Conservation (phyloP, 2,113 vertebrate genomes). For the human (Homo sapiens) region DNA sequence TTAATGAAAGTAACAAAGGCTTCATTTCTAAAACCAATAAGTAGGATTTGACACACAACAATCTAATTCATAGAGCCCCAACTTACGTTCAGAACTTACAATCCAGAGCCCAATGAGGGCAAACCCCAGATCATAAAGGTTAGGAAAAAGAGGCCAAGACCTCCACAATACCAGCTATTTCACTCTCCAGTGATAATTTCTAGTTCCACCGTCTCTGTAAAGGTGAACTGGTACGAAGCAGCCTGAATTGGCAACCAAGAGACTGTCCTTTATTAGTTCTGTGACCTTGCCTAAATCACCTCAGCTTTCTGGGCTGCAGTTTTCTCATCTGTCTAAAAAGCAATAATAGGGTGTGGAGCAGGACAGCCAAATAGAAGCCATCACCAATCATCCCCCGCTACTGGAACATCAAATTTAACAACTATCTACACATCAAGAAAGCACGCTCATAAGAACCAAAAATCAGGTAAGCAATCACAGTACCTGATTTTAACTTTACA, state of each 20-base stretch:
- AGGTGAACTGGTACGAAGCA: neutral
- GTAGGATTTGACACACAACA: neutral
- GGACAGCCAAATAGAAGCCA: too few relatives aligned
- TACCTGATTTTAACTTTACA: too few relatives aligned
- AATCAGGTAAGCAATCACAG: too few relatives aligned
- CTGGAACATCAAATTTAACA: too few relatives aligned
- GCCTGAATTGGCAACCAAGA: neutral
- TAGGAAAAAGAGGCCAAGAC: neutral
- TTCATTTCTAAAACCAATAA: slow-evolving; percentile 10
- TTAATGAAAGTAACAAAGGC: neutral
- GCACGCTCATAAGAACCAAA: too few relatives aligned
- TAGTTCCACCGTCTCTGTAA: neutral
- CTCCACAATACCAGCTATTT: neutral
- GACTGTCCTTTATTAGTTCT: neutral
- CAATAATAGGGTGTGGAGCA: neutral
- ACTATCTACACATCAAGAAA: too few relatives aligned
- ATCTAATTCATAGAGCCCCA: neutral
- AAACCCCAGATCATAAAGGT: neutral
- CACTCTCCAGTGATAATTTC: neutral
- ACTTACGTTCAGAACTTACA: neutral
- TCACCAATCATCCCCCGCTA: too few relatives aligned
- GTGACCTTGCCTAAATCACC: neutral
- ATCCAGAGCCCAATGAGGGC: neutral
- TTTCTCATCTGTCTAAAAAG: neutral
- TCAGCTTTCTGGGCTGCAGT: neutral